Percentiles rank a stretch among this genome's conserved stretches.
phyloP scores from a whole-genome alignment of 2,888 invertebrate species.

The Geophilus truncorum region DNA sequence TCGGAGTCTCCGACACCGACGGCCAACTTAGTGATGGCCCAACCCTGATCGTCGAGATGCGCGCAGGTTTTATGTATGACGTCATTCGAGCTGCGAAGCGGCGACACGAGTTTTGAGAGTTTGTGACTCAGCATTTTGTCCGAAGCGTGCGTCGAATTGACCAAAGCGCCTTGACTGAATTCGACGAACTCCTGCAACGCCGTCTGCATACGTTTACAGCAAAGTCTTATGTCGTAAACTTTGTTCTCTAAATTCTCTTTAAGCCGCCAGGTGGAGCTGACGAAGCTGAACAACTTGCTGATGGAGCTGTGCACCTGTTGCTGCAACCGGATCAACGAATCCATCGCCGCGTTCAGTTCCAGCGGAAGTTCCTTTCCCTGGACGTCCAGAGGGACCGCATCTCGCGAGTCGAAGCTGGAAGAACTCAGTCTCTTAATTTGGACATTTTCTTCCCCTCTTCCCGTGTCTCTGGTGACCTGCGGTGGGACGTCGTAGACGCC shows the following conservation, averaged over 20 bases:
- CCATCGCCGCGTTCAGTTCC: slow-evolving; percentile 69
- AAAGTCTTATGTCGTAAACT: slow-evolving; percentile 71
- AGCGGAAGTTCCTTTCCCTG: slow-evolving; percentile 57
- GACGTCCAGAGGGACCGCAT: slow-evolving; percentile 34
- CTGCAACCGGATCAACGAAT: slow-evolving; percentile 67
- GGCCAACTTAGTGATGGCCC: slow-evolving; percentile 58
- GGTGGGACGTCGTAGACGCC: slow-evolving; percentile 49
- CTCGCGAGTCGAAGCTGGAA: slow-evolving; percentile 43
- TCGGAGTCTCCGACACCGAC: slow-evolving; percentile 41
- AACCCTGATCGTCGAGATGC: slow-evolving; percentile 67
- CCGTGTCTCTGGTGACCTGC: slow-evolving; percentile 48
- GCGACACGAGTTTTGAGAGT: slow-evolving; percentile 70
- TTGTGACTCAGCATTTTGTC: slow-evolving; percentile 71
- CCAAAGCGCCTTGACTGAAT: slow-evolving; percentile 81
- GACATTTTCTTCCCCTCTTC: slow-evolving; percentile 18
- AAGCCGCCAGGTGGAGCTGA: slow-evolving; percentile 62
- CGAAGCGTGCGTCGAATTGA: slow-evolving; percentile 64
- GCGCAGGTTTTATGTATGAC: slow-evolving; percentile 72
- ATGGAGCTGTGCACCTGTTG: slow-evolving; percentile 76
- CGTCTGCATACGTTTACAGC: slow-evolving; percentile 69
- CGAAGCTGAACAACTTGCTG: slow-evolving; percentile 69
- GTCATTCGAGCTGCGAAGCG: slow-evolving; percentile 71
- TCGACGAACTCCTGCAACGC: slow-evolving; percentile 81
- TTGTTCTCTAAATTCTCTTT: slow-evolving; percentile 67
- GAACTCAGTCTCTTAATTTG: slow-evolving; percentile 42